Percentiles rank a stretch among this genome's conserved stretches.
Conservation (phyloP, 2,113 vertebrate species). For the Odocoileus hemionus region DNA sequence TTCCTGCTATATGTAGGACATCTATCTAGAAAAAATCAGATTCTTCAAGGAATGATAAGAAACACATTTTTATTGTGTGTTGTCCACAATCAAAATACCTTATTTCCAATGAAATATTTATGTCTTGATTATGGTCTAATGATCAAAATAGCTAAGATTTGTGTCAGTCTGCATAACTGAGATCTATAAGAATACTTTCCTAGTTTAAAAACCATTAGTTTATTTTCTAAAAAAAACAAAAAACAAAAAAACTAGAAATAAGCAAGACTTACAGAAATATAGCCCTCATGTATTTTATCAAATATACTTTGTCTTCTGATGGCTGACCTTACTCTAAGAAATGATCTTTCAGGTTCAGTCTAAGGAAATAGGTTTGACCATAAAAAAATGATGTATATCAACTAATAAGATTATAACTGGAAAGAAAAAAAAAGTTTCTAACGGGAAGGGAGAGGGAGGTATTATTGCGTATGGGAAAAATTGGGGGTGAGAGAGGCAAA, state of each 20-base stretch:
- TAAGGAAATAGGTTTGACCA: not conserved
- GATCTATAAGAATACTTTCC: not conserved
- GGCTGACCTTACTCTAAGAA: not conserved
- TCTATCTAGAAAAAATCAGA: not conserved
- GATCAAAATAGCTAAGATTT: constrained; percentile 1
- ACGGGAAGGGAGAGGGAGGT: not conserved
- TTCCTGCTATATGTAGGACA: not conserved
- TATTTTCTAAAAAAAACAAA: not conserved
- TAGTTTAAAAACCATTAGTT: constrained; percentile 3
- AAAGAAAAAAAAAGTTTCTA: not conserved
- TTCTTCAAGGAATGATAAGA: not conserved
- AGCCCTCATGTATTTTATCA: not conserved
- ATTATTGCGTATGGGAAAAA: not conserved
- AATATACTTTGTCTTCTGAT: not conserved
- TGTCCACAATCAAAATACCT: not conserved
- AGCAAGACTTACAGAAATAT: constrained; percentile 26
- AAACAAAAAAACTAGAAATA: not conserved
- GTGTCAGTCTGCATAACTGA: not conserved
- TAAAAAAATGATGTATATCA: not conserved
- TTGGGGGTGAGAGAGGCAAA: not conserved
- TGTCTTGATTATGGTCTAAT: not conserved
- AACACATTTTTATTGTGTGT: not conserved
- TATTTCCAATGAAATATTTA: constrained; percentile 17
- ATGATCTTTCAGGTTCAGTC: not conserved
- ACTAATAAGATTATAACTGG: not conserved